These are phyloP conservation scores for Phocoena phocoena DNA, from an alignment of 2,113 vertebrate genomes.

Conservation along the genomic window DNA sequence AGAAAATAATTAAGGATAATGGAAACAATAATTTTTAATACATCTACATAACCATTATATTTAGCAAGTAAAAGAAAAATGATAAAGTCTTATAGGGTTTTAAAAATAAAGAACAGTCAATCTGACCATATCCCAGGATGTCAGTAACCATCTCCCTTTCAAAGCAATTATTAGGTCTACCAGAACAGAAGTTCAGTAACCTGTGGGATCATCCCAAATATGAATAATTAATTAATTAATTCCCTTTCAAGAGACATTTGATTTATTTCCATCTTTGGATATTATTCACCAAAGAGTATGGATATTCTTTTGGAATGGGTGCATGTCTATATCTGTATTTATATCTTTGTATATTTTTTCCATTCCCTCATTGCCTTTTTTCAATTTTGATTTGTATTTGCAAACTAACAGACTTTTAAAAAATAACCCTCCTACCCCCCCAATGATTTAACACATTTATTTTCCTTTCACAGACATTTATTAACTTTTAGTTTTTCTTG, in stretches of 20 bases:
- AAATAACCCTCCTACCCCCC: background rate
- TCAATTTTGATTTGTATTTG: background rate
- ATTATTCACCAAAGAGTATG: background rate
- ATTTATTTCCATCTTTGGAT: constrained; percentile 15
- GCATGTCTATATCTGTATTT: background rate
- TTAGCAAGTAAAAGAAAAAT: background rate
- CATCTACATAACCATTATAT: background rate
- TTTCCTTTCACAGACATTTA: background rate
- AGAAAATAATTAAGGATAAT: background rate
- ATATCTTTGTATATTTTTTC: background rate
- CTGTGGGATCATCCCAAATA: background rate
- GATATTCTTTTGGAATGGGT: background rate
- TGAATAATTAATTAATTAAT: background rate
- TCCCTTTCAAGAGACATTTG: background rate
- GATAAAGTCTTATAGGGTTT: background rate
- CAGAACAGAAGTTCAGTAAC: background rate
- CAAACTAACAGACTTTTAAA: background rate
- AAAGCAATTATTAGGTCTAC: background rate
- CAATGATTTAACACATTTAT: background rate
- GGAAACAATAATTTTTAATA: background rate
- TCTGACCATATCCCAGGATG: background rate
- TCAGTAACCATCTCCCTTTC: background rate
- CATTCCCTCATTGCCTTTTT: background rate
- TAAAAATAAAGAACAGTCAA: background rate
- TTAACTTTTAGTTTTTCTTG: background rate